Percentiles rank a stretch among this genome's conserved stretches.
Evolutionary conservation across 1,140 invertebrate genomes (phyloP).

Genomic region (Calliopsis andreniformis): DNA sequence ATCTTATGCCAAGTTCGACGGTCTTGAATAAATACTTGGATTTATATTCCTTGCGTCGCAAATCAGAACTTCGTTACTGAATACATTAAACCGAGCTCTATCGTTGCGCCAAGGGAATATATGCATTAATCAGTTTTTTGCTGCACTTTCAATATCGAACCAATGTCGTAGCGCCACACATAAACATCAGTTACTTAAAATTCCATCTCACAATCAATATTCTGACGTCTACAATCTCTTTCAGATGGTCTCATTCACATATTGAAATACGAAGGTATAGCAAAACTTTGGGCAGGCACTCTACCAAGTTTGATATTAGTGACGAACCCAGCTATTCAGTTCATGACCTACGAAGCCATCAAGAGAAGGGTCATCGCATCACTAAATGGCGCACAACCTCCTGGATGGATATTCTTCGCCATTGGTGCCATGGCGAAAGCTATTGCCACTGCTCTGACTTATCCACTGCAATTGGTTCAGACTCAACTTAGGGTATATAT

Average conservation of each 20-base stretch:
- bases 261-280: constrained; percentile 86
- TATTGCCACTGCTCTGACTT: constrained; percentile 91
- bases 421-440: constrained; percentile 91
- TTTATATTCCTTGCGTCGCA: too few relatives aligned
- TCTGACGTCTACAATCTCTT: constrained; percentile 64
- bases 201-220: too few relatives aligned
- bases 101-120: too few relatives aligned
- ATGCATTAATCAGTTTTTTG: too few relatives aligned
- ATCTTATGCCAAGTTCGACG: too few relatives aligned
- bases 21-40: too few relatives aligned
- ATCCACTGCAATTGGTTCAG: constrained; percentile 94
- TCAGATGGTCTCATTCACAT: constrained; percentile 87
- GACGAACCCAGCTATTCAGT: constrained; percentile 94
- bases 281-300: constrained; percentile 90
- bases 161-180: too few relatives aligned
- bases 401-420: constrained; percentile 83
- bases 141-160: too few relatives aligned
- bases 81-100: too few relatives aligned
- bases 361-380: constrained; percentile 85
- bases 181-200: too few relatives aligned
- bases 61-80: too few relatives aligned
- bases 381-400: constrained; percentile 76
- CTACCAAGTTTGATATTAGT: constrained; percentile 92
- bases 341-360: constrained; percentile 93
- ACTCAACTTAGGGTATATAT: constrained; percentile 86